A percentile compares a stretch with the other conserved stretches of the same genome.
These are phyloP conservation scores for Drosophila phalerata DNA, from an alignment of 2,888 invertebrate species.

Conservation along the genomic window DNA sequence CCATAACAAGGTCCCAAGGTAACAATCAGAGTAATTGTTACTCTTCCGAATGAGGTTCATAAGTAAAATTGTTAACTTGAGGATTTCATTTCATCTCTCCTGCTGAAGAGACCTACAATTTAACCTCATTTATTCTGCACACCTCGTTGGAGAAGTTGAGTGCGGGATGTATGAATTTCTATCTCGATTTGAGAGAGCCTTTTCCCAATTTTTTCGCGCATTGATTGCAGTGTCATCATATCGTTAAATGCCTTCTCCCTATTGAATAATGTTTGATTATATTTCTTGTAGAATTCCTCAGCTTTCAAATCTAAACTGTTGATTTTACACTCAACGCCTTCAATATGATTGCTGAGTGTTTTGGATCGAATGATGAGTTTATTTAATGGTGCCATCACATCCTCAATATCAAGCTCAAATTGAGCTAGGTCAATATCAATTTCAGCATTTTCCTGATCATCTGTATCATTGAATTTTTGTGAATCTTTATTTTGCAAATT, in stretches of 20 bases:
- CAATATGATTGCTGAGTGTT: constrained; percentile 7
- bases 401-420: constrained; percentile 5
- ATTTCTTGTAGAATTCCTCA: constrained; percentile 29
- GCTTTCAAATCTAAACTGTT: constrained; percentile 25
- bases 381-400: constrained; percentile 23
- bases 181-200: constrained; percentile 38
- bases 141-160: constrained; percentile 12
- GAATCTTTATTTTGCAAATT: neutral
- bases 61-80: constrained; percentile 32
- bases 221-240: constrained; percentile 28
- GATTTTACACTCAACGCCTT: constrained; percentile 32
- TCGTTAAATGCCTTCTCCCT: constrained; percentile 39
- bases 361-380: constrained; percentile 10
- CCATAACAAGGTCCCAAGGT: constrained; percentile 17
- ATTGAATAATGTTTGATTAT: constrained; percentile 10
- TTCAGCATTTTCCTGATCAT: neutral
- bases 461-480: neutral
- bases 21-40: constrained; percentile 47
- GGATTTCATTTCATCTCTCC: neutral
- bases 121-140: constrained; percentile 24
- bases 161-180: constrained; percentile 38
- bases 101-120: constrained; percentile 26
- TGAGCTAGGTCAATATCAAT: neutral
- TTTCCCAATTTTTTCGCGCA: constrained; percentile 39
- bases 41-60: constrained; percentile 13